Evolutionary conservation across 1,140 invertebrate genomes (phyloP).

Genomic region (Subanguina moxae): DNA sequence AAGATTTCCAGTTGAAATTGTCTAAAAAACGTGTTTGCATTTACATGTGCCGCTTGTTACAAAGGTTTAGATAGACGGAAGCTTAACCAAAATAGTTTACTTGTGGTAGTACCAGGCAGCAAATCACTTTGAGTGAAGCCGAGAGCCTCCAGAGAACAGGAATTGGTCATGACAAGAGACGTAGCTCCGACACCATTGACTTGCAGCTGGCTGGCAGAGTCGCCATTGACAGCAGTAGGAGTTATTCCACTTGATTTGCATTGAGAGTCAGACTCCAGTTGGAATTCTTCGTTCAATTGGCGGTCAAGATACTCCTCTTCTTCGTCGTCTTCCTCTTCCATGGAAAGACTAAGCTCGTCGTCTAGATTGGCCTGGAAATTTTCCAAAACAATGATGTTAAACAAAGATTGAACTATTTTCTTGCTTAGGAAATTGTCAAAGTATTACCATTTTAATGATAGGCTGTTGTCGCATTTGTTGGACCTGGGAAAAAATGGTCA

Average conservation of each 20-base stretch:
- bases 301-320: constrained; percentile 23
- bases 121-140: constrained; percentile 19
- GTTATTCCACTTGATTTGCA: not conserved
- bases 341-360: constrained; percentile 54
- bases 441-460: constrained; percentile 52
- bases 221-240: constrained; percentile 4
- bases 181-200: not conserved
- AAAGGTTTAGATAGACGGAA: no score
- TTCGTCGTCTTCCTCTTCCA: constrained; percentile 43
- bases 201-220: not conserved
- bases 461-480: constrained; percentile 48
- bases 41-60: no score
- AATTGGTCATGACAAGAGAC: not conserved
- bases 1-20: constrained; percentile 30
- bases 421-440: no score
- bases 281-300: constrained; percentile 11
- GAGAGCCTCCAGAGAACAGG: constrained; percentile 16
- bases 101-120: constrained; percentile 7
- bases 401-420: not conserved
- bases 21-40: constrained; percentile 22
- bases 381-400: constrained; percentile 1
- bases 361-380: constrained; percentile 38
- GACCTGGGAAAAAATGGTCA: constrained; percentile 30
- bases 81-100: not conserved
- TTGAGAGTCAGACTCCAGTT: not conserved